Evolutionary conservation across 1,140 invertebrate genomes (phyloP).

Genomic region (Ridgeia piscesae): DNA sequence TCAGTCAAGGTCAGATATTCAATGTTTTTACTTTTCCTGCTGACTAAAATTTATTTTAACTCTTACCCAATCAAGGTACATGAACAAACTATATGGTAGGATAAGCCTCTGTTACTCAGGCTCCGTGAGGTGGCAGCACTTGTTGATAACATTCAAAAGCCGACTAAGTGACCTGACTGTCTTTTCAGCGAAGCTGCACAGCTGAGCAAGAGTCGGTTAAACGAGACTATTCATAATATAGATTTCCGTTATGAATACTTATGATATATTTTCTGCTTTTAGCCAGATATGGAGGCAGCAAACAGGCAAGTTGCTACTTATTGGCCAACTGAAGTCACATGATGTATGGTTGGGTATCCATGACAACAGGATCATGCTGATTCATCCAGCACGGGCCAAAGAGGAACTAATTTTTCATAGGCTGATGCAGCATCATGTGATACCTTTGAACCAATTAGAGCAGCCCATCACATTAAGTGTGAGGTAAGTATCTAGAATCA

Average conservation of each 20-base stretch:
- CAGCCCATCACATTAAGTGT: not conserved
- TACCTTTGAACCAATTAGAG: constrained; percentile 31
- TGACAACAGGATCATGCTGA: constrained; percentile 32
- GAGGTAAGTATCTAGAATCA: not conserved
- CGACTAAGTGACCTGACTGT: too few species aligned
- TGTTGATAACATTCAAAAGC: too few species aligned
- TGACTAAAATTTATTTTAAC: not conserved
- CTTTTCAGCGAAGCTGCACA: too few species aligned
- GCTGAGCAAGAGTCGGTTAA: too few species aligned
- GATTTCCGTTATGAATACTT: too few species aligned
- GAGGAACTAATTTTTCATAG: constrained; percentile 36
- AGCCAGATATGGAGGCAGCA: constrained; percentile 18
- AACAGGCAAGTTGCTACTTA: constrained; percentile 12
- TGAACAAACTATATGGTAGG: not conserved
- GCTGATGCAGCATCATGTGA: constrained; percentile 32
- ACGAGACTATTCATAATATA: too few species aligned
- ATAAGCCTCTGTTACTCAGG: too few species aligned
- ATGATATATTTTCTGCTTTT: not conserved
- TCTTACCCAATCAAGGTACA: not conserved
- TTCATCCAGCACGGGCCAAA: constrained; percentile 35
- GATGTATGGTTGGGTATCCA: constrained; percentile 36
- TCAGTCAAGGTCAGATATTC: constrained; percentile 9
- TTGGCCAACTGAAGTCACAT: constrained; percentile 36
- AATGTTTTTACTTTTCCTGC: not conserved
- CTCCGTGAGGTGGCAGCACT: too few species aligned